These are phyloP conservation scores for Electrophaes corylata DNA, from an alignment of 2,888 invertebrate genomes.

Conservation along the genomic window DNA sequence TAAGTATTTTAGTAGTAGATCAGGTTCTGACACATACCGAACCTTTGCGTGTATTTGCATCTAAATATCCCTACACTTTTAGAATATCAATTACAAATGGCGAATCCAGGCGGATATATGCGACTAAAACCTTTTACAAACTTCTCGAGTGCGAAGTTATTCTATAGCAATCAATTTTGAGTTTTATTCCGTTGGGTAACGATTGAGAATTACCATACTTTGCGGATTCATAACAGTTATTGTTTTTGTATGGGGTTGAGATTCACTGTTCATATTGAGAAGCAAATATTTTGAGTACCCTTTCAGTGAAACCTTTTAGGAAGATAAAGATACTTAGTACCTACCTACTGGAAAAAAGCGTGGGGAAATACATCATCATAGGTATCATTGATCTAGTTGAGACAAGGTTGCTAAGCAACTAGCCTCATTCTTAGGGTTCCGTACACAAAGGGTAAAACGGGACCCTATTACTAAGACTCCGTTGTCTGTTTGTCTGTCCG, in stretches of 20 bases:
- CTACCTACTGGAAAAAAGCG: neutral
- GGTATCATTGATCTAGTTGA: neutral
- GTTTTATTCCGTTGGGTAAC: constrained; percentile 26
- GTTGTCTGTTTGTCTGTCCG: no score
- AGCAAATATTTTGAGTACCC: constrained; percentile 10
- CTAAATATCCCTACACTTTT: no score
- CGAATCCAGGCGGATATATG: neutral
- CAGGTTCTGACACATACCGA: no score
- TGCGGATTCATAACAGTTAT: constrained; percentile 19
- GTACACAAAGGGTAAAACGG: no score
- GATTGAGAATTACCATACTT: constrained; percentile 24
- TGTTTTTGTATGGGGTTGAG: constrained; percentile 8
- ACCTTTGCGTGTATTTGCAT: no score
- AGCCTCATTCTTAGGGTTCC: no score
- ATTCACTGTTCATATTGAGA: constrained; percentile 10
- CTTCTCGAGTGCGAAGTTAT: constrained; percentile 38
- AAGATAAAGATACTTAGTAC: neutral
- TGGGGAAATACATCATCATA: neutral
- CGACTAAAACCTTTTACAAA: constrained; percentile 26
- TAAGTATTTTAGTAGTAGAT: neutral
- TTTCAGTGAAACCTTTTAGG: neutral
- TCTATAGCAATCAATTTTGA: constrained; percentile 32
- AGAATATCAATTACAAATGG: neutral
- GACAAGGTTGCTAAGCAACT: no score
- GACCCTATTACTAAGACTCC: no score